These are phyloP conservation scores for Pangasius krempfi DNA, from an alignment of 2,797 vertebrate genomes.

Conservation along the genomic window DNA sequence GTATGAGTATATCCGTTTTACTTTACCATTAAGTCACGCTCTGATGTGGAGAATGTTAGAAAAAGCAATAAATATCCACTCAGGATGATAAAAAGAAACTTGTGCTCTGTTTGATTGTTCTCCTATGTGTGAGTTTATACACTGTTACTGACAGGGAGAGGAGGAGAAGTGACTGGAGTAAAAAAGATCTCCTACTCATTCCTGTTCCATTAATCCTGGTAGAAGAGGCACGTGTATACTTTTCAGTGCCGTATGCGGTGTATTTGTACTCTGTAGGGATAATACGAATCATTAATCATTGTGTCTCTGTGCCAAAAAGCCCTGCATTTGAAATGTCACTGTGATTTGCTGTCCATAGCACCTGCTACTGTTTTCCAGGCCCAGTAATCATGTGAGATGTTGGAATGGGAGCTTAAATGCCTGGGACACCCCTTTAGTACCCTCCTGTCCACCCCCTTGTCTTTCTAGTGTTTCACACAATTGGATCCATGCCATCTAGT, in stretches of 20 bases:
- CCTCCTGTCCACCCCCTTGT: conserved; percentile 14
- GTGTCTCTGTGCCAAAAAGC: conserved; percentile 61
- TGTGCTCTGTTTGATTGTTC: conserved; percentile 49
- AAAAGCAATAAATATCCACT: conserved; percentile 56
- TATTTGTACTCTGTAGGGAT: conserved; percentile 64
- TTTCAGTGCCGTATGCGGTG: conserved; percentile 53
- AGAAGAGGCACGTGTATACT: conserved; percentile 55
- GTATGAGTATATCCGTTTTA: background rate
- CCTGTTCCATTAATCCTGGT: conserved; percentile 45
- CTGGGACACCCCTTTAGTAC: background rate
- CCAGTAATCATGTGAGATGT: conserved; percentile 55
- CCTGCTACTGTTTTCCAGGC: conserved; percentile 66
- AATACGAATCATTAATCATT: conserved; percentile 82
- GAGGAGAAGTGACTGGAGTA: conserved; percentile 9
- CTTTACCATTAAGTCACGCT: conserved; percentile 6
- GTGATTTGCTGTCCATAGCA: conserved; percentile 38
- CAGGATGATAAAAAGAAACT: conserved; percentile 52
- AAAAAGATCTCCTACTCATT: conserved; percentile 42
- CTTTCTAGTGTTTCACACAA: conserved; percentile 69
- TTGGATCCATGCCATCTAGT: conserved; percentile 74
- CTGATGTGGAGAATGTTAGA: conserved; percentile 36
- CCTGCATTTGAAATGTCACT: conserved; percentile 60
- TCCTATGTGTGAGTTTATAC: conserved; percentile 57
- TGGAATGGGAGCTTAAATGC: conserved; percentile 61
- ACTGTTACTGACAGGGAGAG: conserved; percentile 33